Evolutionary conservation across 2,888 invertebrate species (phyloP).

Genomic region (Drosophila limbata): DNA sequence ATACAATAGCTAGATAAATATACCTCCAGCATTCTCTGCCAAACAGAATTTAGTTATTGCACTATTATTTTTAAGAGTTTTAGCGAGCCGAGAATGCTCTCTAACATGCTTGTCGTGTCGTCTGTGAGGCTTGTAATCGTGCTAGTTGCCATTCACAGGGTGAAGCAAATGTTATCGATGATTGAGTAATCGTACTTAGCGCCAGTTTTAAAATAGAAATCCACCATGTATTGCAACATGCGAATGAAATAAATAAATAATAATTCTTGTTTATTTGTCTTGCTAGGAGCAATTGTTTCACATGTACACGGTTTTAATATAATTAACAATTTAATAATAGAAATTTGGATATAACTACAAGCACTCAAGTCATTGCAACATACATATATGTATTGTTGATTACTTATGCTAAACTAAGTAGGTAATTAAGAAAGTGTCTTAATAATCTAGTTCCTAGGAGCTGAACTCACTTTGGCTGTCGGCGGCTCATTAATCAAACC

Average conservation of each 20-base stretch:
- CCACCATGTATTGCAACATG: too few species aligned
- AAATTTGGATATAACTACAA: constrained; percentile 25
- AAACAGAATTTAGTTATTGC: too few species aligned
- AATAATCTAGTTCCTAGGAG: constrained; percentile 14
- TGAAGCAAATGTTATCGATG: constrained; percentile 23
- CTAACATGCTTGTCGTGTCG: too few species aligned
- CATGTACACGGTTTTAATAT: constrained; percentile 17
- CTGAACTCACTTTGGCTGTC: constrained; percentile 23
- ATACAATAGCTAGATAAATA: too few species aligned
- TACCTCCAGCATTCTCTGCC: too few species aligned
- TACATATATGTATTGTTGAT: background rate
- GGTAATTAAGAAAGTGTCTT: constrained; percentile 9
- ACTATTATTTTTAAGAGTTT: too few species aligned
- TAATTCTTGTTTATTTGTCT: background rate
- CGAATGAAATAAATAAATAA: background rate
- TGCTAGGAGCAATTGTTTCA: background rate
- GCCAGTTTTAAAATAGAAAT: background rate
- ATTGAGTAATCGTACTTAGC: background rate
- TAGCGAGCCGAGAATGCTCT: too few species aligned
- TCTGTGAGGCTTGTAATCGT: background rate
- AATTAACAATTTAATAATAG: constrained; percentile 29
- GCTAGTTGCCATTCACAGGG: constrained; percentile 31
- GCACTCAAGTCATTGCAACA: constrained; percentile 9
- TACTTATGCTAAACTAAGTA: constrained; percentile 20
- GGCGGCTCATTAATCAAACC: constrained; percentile 88